Conservation (phyloP, 2,113 vertebrate species). For the Eubucco bourcierii region DNA sequence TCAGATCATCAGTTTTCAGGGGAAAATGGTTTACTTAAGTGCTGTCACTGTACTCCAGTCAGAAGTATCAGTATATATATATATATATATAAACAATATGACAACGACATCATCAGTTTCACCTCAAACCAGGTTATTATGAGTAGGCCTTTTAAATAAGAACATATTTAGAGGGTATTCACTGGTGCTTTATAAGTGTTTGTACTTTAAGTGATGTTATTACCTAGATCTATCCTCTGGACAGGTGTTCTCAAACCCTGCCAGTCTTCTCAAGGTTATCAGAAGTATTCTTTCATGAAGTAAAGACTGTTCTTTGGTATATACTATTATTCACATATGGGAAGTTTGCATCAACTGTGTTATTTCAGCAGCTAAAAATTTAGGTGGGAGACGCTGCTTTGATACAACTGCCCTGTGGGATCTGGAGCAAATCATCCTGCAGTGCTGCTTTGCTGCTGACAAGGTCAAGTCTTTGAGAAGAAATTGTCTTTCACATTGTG, state of each 20-base stretch:
- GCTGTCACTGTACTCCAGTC: background rate
- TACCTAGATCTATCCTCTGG: background rate
- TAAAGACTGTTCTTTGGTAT: background rate
- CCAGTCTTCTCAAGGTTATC: background rate
- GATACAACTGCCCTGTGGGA: background rate
- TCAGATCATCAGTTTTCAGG: background rate
- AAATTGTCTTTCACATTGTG: background rate
- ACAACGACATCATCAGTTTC: background rate
- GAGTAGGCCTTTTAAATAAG: background rate
- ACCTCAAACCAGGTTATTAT: background rate
- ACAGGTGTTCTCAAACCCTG: background rate
- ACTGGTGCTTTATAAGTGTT: background rate
- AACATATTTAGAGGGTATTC: background rate
- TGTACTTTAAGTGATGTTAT: background rate
- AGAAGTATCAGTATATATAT: background rate
- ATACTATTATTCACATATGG: background rate
- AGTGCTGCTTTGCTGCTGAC: slow-evolving; percentile 1
- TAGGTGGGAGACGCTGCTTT: background rate
- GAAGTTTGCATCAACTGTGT: background rate
- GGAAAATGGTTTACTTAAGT: background rate
- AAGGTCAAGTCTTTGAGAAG: background rate
- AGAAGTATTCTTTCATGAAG: background rate
- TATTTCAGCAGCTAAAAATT: background rate
- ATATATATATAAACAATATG: background rate
- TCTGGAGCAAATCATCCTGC: background rate